Evolutionary conservation across 2,797 vertebrate species (phyloP), one percentile per base, ranked within the genome.

Genomic region (Coreius guichenoti): DNA sequence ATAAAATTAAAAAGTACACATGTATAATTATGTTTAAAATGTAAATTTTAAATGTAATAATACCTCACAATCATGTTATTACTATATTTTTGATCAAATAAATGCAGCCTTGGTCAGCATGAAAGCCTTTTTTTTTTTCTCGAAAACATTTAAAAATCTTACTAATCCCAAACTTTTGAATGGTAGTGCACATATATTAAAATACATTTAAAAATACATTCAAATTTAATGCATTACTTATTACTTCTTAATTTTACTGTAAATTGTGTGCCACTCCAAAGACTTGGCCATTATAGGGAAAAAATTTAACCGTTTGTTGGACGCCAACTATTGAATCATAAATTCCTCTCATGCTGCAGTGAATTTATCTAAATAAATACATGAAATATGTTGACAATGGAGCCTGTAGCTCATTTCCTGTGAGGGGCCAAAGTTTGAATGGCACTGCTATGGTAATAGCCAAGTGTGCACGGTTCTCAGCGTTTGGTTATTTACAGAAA

Each of bases 401-500:
- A 83, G 73, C 69, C 83, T 75, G 69, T 43, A 73, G 80, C 51
- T 84, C 33, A 84, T 85, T 88, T 90, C 85, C 90, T 80, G 63
- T 13, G 3, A 19, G 31, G 39, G 56, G 63, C 19, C 31, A 80
- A 43, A 26, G 76, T 88, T 77, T 85, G 47, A 54, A 56, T 67
- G 82, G 14, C 33, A 86, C 85, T 29, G 36, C 87, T 79, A 56
- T 86, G 74, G 76, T 31, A 81, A 86, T 68, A 21, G 73, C 79
- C 76, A 70, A 74, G 68, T 73, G 67, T 36, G 14, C 14, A 43
- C 36, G 26, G 80, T 84, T 89, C 84, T 90, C 84, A 83, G 58
- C 80, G 31, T 16, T 56, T 72, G 33, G 87, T 85, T 89, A 88
- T 90, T 90, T 88, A 76, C 73, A 88, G 73, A 88, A 87, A 91